Conservation (phyloP, 2,113 vertebrate genomes). For the Glaucomys volans region DNA sequence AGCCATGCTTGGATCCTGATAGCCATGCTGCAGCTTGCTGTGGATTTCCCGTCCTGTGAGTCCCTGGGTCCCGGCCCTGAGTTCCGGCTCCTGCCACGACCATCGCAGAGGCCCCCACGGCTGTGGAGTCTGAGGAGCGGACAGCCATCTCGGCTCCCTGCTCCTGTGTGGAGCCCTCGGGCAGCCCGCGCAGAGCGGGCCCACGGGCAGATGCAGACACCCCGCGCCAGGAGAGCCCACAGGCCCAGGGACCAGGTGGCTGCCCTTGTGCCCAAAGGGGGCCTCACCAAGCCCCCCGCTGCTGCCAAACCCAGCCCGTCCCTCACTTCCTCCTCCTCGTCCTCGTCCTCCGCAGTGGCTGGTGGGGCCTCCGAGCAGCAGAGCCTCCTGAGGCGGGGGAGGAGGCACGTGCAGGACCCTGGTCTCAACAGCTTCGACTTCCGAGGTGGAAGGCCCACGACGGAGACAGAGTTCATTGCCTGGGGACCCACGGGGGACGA, state of each 20-base stretch:
- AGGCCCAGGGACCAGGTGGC: constrained; percentile 74
- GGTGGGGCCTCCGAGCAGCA: constrained; percentile 48
- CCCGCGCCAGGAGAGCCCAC: constrained; percentile 74
- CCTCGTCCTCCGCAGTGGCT: not conserved
- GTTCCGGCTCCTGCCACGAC: constrained; percentile 80
- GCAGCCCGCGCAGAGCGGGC: constrained; percentile 57
- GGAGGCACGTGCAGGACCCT: constrained; percentile 79
- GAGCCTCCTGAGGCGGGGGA: constrained; percentile 74
- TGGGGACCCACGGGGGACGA: constrained; percentile 89
- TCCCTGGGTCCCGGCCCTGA: constrained; percentile 72
- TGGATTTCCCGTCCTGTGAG: constrained; percentile 88
- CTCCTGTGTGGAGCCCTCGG: constrained; percentile 79
- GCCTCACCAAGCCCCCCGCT: constrained; percentile 61
- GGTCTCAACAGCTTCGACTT: constrained; percentile 66
- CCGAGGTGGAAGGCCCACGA: constrained; percentile 78
- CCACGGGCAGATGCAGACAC: constrained; percentile 57
- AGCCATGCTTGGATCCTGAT: constrained; percentile 91
- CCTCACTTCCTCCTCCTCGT: not conserved
- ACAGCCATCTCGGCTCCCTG: constrained; percentile 72
- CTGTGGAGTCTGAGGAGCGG: constrained; percentile 82
- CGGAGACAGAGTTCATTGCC: constrained; percentile 86
- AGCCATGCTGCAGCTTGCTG: constrained; percentile 90
- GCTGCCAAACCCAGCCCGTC: constrained; percentile 49
- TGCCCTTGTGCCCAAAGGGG: constrained; percentile 60
- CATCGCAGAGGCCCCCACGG: constrained; percentile 77